Evolutionary conservation across 2,113 vertebrate genomes (phyloP), one percentile per base, ranked within the genome.

Genomic region (Etheostoma spectabile): DNA sequence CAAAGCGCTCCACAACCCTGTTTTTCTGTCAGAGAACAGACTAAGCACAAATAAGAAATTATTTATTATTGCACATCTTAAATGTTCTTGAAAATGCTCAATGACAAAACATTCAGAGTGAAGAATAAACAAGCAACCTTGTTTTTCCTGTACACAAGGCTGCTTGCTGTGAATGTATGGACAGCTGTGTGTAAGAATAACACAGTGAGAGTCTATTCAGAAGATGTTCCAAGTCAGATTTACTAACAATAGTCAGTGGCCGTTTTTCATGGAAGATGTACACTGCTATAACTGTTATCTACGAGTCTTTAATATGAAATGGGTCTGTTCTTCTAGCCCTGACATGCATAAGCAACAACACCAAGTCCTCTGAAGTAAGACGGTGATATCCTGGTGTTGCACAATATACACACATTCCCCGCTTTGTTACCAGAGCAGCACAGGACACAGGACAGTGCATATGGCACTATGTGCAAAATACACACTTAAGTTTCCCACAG

Each of bases 391-490:
- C 57, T 69, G 63, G 21, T 30, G 22, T 55, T 78, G 65, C 65
- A 51, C 61, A 38, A 15, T 19, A 64, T 30, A 75, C 48, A 53
- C 45, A 55, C 51, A 51, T 16, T 53, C 69, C 48, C 13, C 11
- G 24, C 69, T 79, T 76, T 81, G 89, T 92, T 86, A 67, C 79
- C 74, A 85, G 59, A 79, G 86, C 84, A 92, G 88, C 90, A 49
- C 57, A 16, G 30, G 57, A 76, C 71, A 84, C 77, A 80, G 75
- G 69, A 76, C 55, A 14, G 74, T 48, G 59, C 62, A 67, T 77
- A 72, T 56, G 27, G 56, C 56, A 42, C 63, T 35, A 67, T 72
- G 71, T 35, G 46, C 35, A 64, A 64, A 69, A 66, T 45, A 74
- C 46, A 71, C 22, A 52, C 35, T 16, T 52, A 10, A 18, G 52